Conservation (phyloP, 2,113 vertebrate genomes). For the Emydocephalus ijimae region DNA sequence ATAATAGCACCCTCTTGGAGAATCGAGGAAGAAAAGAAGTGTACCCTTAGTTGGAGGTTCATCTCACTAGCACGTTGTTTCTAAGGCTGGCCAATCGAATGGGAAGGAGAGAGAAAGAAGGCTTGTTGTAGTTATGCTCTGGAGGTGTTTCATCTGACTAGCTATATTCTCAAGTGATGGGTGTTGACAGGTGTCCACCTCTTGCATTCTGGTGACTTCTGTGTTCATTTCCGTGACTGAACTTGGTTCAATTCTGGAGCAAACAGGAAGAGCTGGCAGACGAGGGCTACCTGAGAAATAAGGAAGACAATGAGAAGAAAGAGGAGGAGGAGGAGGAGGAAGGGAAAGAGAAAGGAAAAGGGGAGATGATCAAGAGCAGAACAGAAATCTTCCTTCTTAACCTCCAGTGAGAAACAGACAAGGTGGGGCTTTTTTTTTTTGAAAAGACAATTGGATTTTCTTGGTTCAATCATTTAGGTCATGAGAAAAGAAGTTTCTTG, state of each 20-base stretch:
- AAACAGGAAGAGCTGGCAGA: neutral
- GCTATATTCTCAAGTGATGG: neutral
- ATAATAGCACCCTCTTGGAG: neutral
- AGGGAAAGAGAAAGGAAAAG: neutral
- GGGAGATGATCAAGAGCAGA: no score
- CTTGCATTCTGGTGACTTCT: neutral
- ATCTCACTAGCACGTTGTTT: no score
- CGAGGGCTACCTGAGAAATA: constrained; percentile 12
- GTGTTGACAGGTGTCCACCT: neutral
- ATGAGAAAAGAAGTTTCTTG: no score
- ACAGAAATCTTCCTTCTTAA: constrained; percentile 56
- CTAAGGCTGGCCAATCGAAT: no score
- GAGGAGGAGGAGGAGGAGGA: no score
- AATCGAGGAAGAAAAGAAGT: neutral
- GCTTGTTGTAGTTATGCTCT: no score
- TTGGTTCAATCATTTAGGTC: no score
- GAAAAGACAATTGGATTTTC: no score
- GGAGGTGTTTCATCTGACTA: neutral
- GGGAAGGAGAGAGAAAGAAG: no score
- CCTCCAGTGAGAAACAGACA: neutral
- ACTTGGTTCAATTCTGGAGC: constrained; percentile 23
- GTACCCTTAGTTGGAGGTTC: no score
- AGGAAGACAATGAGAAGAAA: no score
- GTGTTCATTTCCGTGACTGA: constrained; percentile 49
- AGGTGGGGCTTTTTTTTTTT: no score